phyloP scores from a whole-genome alignment of 2,888 invertebrate species.

The Epiblema foenella region DNA sequence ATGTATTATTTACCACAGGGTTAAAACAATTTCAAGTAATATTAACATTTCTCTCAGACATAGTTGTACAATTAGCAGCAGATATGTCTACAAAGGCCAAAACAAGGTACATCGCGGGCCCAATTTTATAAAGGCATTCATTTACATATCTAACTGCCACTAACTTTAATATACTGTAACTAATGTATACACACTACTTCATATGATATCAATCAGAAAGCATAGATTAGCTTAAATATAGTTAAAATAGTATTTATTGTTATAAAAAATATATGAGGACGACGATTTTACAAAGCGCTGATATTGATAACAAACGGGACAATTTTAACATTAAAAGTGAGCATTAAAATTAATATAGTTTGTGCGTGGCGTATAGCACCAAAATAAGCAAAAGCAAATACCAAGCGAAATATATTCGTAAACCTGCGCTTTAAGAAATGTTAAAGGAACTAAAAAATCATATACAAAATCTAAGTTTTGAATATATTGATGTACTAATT shows the following conservation, averaged over 20 bases:
- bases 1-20: background rate
- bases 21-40: background rate
- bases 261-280: slow-evolving; percentile 13
- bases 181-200: slow-evolving; percentile 12
- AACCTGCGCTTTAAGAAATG: background rate
- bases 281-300: slow-evolving; percentile 4
- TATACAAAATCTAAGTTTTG: too few species aligned
- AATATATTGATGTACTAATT: too few species aligned
- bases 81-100: background rate
- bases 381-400: background rate
- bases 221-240: slow-evolving; percentile 5
- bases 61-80: background rate
- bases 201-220: slow-evolving; percentile 27
- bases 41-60: background rate
- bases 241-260: slow-evolving; percentile 1
- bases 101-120: too few species aligned
- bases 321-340: slow-evolving; percentile 3
- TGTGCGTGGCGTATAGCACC: slow-evolving; percentile 8
- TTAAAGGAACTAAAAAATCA: background rate
- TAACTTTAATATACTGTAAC: background rate
- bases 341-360: background rate
- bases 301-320: background rate
- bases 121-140: background rate
- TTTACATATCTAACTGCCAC: background rate
- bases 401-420: background rate